Percentiles rank a stretch among this genome's conserved stretches.
Conservation (phyloP, 1,140 invertebrate species). For the Diachasma alloeum region DNA sequence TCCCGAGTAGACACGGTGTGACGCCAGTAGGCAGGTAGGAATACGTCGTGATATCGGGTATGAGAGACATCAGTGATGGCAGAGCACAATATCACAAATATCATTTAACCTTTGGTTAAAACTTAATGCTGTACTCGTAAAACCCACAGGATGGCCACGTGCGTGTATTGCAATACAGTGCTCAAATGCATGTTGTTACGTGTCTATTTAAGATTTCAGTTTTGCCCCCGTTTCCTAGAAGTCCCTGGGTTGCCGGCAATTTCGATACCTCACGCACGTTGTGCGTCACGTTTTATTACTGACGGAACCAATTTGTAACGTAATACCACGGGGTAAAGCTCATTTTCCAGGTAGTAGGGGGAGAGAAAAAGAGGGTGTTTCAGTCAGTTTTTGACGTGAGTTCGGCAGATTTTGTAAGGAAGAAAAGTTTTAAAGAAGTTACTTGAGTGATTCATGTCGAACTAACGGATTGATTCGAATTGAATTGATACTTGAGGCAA, state of each 20-base stretch:
- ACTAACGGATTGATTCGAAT: no score
- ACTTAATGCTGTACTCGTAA: not conserved
- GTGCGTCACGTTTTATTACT: constrained; percentile 29
- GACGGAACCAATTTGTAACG: constrained; percentile 13
- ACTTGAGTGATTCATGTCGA: no score
- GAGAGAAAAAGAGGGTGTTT: no score
- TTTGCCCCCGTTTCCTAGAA: constrained; percentile 19
- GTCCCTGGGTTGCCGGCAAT: not conserved
- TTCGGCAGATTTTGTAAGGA: no score
- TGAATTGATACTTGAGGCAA: no score
- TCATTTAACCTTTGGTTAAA: not conserved
- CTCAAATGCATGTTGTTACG: no score
- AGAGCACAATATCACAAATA: not conserved
- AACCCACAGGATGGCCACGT: not conserved
- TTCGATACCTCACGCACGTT: constrained; percentile 22
- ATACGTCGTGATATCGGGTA: not conserved
- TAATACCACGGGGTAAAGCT: constrained; percentile 13
- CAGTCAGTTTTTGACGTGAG: no score
- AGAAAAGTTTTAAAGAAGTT: no score
- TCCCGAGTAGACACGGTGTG: not conserved
- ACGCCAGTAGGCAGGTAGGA: not conserved
- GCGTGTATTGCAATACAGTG: not conserved
- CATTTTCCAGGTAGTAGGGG: not conserved
- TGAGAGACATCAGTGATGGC: not conserved
- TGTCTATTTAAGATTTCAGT: not conserved